Conservation (phyloP, 1,140 invertebrate genomes). For the Trichonephila clavata region DNA sequence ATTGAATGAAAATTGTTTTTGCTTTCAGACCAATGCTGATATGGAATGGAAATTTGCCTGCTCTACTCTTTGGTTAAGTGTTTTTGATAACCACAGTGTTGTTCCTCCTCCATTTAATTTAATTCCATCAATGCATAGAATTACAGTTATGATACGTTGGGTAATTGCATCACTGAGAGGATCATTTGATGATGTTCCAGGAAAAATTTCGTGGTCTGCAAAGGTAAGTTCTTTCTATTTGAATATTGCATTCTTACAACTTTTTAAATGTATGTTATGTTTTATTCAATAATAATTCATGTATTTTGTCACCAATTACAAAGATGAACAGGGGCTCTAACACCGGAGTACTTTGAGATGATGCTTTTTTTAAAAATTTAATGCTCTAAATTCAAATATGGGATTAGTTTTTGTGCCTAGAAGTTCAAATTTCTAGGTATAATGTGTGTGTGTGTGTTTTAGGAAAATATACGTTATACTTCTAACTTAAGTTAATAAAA, state of each 20-base stretch:
- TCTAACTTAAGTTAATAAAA: neutral
- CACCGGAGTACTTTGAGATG: neutral
- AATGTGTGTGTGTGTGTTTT: no score
- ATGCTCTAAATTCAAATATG: neutral
- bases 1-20: no score
- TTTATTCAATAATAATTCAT: no score
- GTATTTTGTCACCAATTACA: neutral
- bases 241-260: no score
- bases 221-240: slow-evolving; percentile 5
- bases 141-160: slow-evolving; percentile 60
- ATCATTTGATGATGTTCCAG: neutral
- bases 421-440: neutral
- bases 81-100: slow-evolving; percentile 76
- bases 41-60: slow-evolving; percentile 78
- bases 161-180: neutral
- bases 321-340: neutral
- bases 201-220: slow-evolving; percentile 39
- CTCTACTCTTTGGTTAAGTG: slow-evolving; percentile 76
- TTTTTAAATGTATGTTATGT: no score
- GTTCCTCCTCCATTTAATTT: slow-evolving; percentile 78
- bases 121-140: slow-evolving; percentile 76
- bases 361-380: neutral
- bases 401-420: neutral
- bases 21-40: slow-evolving; percentile 76
- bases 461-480: neutral